A percentile compares a stretch with the other conserved stretches of the same genome.
Evolutionary conservation across 2,113 vertebrate genomes (phyloP).

Genomic region (Phyllopteryx taeniolatus): DNA sequence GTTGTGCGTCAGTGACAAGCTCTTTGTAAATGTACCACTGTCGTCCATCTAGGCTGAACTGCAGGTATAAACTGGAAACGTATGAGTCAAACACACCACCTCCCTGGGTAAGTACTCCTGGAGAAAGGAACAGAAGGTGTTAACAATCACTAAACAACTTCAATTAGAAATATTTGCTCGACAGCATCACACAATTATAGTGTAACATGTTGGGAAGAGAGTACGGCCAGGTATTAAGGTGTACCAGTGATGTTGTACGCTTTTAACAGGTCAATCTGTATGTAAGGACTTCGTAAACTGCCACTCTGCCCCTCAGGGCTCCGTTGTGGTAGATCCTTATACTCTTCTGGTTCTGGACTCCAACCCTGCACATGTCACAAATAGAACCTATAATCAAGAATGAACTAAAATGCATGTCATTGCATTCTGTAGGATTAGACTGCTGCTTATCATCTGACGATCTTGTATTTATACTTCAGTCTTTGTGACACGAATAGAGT

Average conservation of each 20-base stretch:
- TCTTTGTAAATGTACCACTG: conserved; percentile 77
- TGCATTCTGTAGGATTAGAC: no score
- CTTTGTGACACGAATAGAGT: no score
- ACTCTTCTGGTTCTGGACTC: conserved; percentile 70
- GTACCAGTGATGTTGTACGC: conserved; percentile 82
- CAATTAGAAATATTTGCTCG: neutral
- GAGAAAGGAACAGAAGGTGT: neutral
- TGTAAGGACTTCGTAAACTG: conserved; percentile 60
- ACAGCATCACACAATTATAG: no score
- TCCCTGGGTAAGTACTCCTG: conserved; percentile 80
- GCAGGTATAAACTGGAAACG: conserved; percentile 78
- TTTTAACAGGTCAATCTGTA: conserved; percentile 79
- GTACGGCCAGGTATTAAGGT: neutral
- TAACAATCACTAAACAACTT: neutral
- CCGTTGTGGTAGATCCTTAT: conserved; percentile 51
- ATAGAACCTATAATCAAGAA: neutral
- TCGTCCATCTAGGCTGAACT: conserved; percentile 76
- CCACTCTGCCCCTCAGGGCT: conserved; percentile 57
- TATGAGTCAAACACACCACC: conserved; percentile 66
- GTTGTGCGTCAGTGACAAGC: conserved; percentile 44
- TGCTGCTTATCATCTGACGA: no score
- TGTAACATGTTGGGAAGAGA: no score
- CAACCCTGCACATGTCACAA: conserved; percentile 63
- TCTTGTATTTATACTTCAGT: no score
- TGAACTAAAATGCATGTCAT: neutral